A percentile compares a stretch with the other conserved stretches of the same genome.
Evolutionary conservation across 2,113 vertebrate genomes (phyloP).

Genomic region (Megaceryle torquata): DNA sequence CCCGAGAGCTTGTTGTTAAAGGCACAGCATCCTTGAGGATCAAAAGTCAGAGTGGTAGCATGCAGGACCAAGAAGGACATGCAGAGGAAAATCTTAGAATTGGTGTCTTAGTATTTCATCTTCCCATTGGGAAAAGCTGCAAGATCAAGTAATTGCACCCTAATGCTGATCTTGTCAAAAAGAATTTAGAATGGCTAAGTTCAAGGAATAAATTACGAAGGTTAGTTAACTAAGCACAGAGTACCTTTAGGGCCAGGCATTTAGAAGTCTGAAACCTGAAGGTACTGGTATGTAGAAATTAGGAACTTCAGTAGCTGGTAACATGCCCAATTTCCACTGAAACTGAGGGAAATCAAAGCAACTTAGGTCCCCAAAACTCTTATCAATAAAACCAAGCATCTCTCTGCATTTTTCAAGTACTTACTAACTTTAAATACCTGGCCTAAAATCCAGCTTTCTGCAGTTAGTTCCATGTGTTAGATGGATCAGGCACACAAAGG

Average conservation of each 20-base stretch:
- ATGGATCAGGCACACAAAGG: neutral
- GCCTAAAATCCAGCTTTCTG: neutral
- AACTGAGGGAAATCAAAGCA: neutral
- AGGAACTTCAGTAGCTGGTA: neutral
- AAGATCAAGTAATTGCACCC: neutral
- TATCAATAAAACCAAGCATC: neutral
- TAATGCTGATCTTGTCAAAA: neutral
- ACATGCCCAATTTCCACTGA: neutral
- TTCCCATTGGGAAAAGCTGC: neutral
- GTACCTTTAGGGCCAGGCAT: neutral
- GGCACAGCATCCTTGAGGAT: neutral
- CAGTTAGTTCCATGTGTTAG: neutral
- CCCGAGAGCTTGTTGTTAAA: accelerated
- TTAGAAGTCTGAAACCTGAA: neutral
- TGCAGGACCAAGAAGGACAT: accelerated
- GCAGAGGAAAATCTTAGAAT: neutral
- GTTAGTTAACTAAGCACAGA: neutral
- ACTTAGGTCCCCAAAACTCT: neutral
- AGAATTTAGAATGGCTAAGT: neutral
- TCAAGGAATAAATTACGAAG: neutral
- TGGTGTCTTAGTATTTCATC: neutral
- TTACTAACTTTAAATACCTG: neutral
- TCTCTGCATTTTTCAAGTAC: neutral
- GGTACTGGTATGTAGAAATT: neutral
- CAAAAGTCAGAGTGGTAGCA: neutral